Conservation (phyloP, 2,113 vertebrate genomes). For the Poicephalus gulielmi region DNA sequence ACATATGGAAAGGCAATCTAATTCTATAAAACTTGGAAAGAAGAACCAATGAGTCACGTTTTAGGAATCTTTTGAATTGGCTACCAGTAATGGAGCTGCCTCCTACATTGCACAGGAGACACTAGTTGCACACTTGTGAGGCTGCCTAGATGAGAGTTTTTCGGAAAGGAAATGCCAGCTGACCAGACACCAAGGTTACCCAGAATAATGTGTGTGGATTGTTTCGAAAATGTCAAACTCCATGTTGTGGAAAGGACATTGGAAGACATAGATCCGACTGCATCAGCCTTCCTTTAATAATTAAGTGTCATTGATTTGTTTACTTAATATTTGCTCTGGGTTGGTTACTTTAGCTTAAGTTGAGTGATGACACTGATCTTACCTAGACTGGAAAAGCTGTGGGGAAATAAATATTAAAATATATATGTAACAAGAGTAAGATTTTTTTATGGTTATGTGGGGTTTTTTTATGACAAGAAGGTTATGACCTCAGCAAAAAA, state of each 20-base stretch:
- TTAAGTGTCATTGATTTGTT: neutral
- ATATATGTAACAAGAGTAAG: neutral
- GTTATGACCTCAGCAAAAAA: neutral
- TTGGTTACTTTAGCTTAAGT: neutral
- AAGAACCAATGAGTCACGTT: neutral
- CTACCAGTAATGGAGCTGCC: neutral
- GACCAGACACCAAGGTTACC: fast-evolving
- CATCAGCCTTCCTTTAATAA: neutral
- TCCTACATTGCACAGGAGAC: neutral
- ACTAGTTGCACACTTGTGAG: neutral
- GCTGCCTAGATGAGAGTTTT: neutral
- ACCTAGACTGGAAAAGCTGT: neutral
- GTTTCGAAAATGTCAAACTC: neutral
- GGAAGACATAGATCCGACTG: neutral
- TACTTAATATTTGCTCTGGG: neutral
- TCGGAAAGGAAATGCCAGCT: neutral
- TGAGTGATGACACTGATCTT: neutral
- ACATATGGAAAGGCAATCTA: neutral
- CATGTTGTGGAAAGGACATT: neutral
- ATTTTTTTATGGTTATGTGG: neutral
- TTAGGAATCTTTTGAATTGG: neutral
- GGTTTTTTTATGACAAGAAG: neutral
- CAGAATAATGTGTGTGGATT: fast-evolving
- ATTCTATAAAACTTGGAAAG: neutral
- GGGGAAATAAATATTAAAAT: neutral